Evolutionary conservation across 1,140 invertebrate genomes (phyloP).

Genomic region (Stratiolaelaps scimitus): DNA sequence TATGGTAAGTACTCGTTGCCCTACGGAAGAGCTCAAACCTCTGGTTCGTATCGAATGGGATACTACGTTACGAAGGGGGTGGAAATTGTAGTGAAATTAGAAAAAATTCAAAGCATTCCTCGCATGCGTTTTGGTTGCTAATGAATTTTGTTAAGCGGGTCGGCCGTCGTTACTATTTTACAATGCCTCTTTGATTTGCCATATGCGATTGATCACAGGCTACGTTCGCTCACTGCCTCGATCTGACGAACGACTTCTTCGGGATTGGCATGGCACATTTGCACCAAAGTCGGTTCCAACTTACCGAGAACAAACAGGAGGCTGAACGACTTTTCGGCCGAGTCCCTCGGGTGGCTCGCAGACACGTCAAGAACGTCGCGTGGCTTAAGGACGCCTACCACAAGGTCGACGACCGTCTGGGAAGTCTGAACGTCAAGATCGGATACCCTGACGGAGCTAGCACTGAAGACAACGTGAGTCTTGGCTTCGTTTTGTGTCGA

Average conservation of each 20-base stretch:
- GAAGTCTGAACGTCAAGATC: constrained; percentile 5
- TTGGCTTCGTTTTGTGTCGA: too few relatives aligned
- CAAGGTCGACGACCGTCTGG: not conserved
- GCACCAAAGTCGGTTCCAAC: not conserved
- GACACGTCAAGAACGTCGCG: not conserved
- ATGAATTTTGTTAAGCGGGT: too few relatives aligned
- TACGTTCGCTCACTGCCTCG: not conserved
- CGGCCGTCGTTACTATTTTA: too few relatives aligned
- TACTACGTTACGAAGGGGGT: too few relatives aligned
- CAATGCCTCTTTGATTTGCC: too few relatives aligned
- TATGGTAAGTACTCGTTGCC: too few relatives aligned
- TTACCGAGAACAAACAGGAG: not conserved
- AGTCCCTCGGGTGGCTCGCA: not conserved
- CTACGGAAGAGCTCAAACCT: too few relatives aligned
- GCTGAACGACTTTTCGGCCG: constrained; percentile 17
- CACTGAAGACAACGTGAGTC: not conserved
- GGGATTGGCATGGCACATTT: constrained; percentile 5
- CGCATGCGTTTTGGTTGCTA: too few relatives aligned
- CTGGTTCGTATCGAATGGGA: too few relatives aligned
- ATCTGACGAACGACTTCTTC: constrained; percentile 2
- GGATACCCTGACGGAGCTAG: constrained; percentile 19
- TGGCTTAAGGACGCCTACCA: constrained; percentile 7
- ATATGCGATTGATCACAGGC: not conserved
- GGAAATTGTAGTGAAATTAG: too few relatives aligned
- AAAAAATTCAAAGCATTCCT: too few relatives aligned